Base-by-base conservation (phyloP, 2,797 vertebrate species). In the Anniella stebbinsi region DNA sequence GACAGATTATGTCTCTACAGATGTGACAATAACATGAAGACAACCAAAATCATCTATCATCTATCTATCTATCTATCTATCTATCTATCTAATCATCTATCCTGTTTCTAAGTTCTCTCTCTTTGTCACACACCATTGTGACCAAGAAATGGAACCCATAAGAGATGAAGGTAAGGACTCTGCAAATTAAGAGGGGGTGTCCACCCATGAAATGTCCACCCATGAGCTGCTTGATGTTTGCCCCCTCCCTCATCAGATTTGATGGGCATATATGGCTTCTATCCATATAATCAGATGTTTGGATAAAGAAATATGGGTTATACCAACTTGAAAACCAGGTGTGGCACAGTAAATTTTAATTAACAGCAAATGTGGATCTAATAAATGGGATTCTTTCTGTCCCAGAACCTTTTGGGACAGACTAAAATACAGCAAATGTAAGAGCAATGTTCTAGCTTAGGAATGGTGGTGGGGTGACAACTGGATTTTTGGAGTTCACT, bases 1-100 rank as follows among this genome's bases (percentile, higher is more conserved):
- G 54, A 38, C 18, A 90, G 85, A 91, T 18, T n/a, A n/a, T 85
- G 21, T 81, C n/a, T 28, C 25, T n/a, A 38, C 63, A 84, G 54
- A 15, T 60, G 23, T 80, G 48, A 70, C 13, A 25, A 80, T 36
- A 9, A 73, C 38, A 51, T 66, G 23, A 73, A 38, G 54, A 33
- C 10, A 18, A 23, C 9, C 13, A 75, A 80, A 48, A 21, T 13
- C 36, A 63, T 82, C 21, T 38, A 28, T 81, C 36, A 30, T 41
- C 45, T 45, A 45, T 45, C 45, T 45, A 45, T 45, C 45, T 77
- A 2, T 13, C 5, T 48, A 13, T 78, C 45, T 17, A 2, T 54
- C 76, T 33, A 5, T 78, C 25, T 45, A 45, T 45, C 45, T 45
- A 45, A 3, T 6, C 6, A 45, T 45, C 45, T 45, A 45, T 45